Evolutionary conservation across 2,888 invertebrate genomes (phyloP).

Genomic region (Bedellia somnulentella): DNA sequence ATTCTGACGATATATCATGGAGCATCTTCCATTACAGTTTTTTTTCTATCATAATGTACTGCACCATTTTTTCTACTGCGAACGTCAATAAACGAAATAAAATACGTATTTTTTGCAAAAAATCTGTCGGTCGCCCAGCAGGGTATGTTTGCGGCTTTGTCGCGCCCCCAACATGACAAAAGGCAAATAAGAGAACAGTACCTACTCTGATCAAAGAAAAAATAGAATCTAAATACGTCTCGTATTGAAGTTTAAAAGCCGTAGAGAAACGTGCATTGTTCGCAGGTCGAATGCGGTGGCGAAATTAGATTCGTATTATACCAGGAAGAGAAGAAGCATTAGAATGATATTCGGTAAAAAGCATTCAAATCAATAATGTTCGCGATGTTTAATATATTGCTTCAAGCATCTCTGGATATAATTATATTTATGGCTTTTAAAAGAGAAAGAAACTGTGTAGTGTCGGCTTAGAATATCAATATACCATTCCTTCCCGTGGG

Average conservation of each 20-base stretch:
- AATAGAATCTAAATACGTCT: conserved; percentile 54
- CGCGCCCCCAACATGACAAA: conserved; percentile 57
- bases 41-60: conserved; percentile 17
- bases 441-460: no score
- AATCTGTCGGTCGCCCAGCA: conserved; percentile 43
- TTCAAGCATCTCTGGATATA: no score
- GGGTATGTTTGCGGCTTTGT: conserved; percentile 57
- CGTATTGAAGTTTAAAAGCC: conserved; percentile 59
- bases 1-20: conserved; percentile 40
- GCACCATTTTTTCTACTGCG: conserved; percentile 26
- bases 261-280: conserved; percentile 48
- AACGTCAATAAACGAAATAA: conserved; percentile 48
- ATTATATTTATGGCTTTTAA: no score
- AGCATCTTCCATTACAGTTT: conserved; percentile 44
- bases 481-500: no score
- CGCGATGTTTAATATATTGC: no score
- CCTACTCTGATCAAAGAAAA: conserved; percentile 27
- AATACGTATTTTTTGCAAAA: conserved; percentile 47
- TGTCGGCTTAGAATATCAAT: no score
- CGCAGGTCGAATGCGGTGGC: conserved; percentile 45
- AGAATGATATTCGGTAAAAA: conserved; percentile 10
- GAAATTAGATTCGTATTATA: conserved; percentile 53
- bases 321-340: conserved; percentile 7
- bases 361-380: conserved; percentile 18
- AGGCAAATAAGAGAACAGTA: conserved; percentile 58